Evolutionary conservation across 2,888 invertebrate species (phyloP).

Genomic region (Acleris cristana): DNA sequence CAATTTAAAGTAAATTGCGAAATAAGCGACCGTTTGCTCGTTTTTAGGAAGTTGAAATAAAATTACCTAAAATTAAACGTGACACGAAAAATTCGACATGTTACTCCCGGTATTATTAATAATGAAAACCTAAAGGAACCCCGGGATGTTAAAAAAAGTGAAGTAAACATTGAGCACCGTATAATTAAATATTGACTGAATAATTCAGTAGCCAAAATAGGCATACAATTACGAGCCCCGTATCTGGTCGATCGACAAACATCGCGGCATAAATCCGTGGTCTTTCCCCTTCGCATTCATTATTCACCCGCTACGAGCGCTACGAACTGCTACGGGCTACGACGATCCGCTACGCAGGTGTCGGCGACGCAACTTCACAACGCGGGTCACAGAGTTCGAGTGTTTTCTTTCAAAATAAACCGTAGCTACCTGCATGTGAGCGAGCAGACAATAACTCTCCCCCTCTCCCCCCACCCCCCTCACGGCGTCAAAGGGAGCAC

Average conservation of each 20-base stretch:
- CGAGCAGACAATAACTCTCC: constrained; percentile 36
- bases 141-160: no score
- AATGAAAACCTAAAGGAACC: no score
- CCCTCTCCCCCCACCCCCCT: constrained; percentile 41
- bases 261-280: constrained; percentile 30
- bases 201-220: constrained; percentile 18
- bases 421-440: constrained; percentile 26
- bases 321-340: constrained; percentile 25
- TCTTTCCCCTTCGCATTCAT: constrained; percentile 20
- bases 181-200: constrained; percentile 4
- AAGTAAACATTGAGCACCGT: not conserved
- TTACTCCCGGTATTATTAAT: no score
- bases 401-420: constrained; percentile 34
- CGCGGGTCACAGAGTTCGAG: constrained; percentile 24
- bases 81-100: no score
- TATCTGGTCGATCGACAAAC: constrained; percentile 25
- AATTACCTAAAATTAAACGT: no score
- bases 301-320: constrained; percentile 30
- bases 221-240: constrained; percentile 13
- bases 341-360: constrained; percentile 23
- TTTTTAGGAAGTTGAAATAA: constrained; percentile 18
- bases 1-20: constrained; percentile 35
- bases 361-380: constrained; percentile 10
- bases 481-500: constrained; percentile 47
- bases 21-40: constrained; percentile 22